Evolutionary conservation across 2,888 invertebrate genomes (phyloP).

Genomic region (Eupithecia subfuscata): DNA sequence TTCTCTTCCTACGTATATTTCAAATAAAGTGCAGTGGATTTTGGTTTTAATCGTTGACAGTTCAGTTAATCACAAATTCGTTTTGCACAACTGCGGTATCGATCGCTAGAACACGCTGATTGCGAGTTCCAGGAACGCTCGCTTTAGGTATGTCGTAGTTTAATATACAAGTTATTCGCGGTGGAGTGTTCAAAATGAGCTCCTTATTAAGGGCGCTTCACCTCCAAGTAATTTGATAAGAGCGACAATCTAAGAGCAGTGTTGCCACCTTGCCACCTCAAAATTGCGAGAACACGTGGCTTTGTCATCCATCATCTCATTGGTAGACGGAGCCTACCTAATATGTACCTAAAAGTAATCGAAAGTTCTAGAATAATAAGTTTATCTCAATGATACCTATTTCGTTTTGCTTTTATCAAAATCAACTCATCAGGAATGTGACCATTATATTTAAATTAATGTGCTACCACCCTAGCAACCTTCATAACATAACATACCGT

Average conservation of each 20-base stretch:
- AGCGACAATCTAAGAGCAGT: constrained; percentile 11
- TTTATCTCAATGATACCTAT: background rate
- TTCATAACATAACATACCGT: background rate
- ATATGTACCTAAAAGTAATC: too few species aligned
- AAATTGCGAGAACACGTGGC: background rate
- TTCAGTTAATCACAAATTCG: background rate
- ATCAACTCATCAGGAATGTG: background rate
- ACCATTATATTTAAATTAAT: background rate
- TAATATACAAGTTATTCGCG: background rate
- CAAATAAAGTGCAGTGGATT: background rate
- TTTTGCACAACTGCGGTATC: background rate
- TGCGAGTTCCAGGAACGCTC: background rate
- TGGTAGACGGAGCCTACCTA: background rate
- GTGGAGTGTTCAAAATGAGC: constrained; percentile 24
- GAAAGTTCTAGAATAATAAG: background rate
- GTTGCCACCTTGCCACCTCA: background rate
- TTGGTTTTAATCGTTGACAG: background rate
- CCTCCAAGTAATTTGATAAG: constrained; percentile 28
- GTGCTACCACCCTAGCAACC: background rate
- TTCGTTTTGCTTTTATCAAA: background rate
- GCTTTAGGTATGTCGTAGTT: background rate
- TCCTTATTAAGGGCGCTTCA: constrained; percentile 21
- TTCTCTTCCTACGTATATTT: background rate
- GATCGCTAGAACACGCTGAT: background rate
- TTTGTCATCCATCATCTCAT: background rate